Base-by-base conservation (phyloP, 2,888 invertebrate species). In the Epistrophella euchroma region DNA sequence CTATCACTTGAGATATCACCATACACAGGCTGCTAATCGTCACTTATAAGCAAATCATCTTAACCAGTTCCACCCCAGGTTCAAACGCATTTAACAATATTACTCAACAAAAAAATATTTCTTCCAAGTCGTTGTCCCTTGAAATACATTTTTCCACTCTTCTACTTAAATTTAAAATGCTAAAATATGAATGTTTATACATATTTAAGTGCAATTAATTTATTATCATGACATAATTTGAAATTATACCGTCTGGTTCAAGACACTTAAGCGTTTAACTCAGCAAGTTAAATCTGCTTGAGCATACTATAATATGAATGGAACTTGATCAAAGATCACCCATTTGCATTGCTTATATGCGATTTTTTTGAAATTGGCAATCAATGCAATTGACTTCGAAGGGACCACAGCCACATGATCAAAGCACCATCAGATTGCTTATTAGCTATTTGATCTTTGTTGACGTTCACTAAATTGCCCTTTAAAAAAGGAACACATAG, bases 361-460 rank as follows among this genome's bases (percentile, higher is more conserved):
- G 32, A 32, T 32, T 32, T 32, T 32, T 32, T 4, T 9, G 1
- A 32, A 45, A 64, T 45, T 28, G 43, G 13, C 17, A 64, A 64
- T 64, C 64, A 45, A 25, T 64, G 28, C 64, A 64, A 64, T 64
- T 32, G 45, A 45, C 64, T 64, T 43, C 17, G 17, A 64, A 64
- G 28, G 13, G 64, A 64, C 64, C 25, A 60, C 25, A 60, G 11
- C 10, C 28, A 32, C 22, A 62, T 62, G 25, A 62, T 28, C 25
- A 52, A 25, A 43, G 1, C 25, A 45, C 2, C 43, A 60, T 56
- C 32, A 40, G 15, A 13, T 43, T 25, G 4, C 28, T 62, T 62
- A n/a, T 62, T 10, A 25, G 43, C 62, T 64, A 64, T 43, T 64
- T 64, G 45, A 32, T 11, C 64, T 64, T 64, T 64, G 64, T 64